These are phyloP conservation scores for Hydractinia symbiolongicarpus DNA, from an alignment of 30 jellyfish, hydroid and myxozoan genomes.

Conservation along the genomic window DNA sequence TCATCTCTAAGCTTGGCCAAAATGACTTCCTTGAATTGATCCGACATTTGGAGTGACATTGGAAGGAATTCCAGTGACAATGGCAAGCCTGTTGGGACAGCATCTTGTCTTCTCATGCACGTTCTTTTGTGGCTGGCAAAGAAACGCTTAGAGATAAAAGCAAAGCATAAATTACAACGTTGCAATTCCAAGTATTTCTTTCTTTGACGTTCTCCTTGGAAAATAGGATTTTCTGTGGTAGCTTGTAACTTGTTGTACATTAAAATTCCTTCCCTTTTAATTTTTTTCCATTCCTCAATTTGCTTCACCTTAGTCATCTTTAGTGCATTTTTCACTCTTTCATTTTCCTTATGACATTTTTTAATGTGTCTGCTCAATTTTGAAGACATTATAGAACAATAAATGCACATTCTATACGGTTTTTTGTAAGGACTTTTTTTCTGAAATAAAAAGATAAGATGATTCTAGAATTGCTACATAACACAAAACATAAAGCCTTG, in stretches of 20 bases:
- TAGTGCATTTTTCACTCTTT: constrained; percentile 7
- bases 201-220: constrained; percentile 7
- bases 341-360: constrained; percentile 5
- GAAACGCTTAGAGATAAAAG: constrained; percentile 7
- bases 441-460: not conserved
- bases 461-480: not conserved
- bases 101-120: not conserved
- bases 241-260: not conserved
- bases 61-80: not conserved
- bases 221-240: not conserved
- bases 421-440: not conserved
- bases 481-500: too few species aligned
- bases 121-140: constrained; percentile 4
- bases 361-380: constrained; percentile 2
- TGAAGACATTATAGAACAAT: constrained; percentile 10
- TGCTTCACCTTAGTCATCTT: not conserved
- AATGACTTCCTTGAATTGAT: not conserved
- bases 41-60: not conserved
- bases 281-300: constrained; percentile 1
- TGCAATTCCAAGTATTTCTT: not conserved
- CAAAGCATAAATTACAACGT: not conserved
- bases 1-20: constrained; percentile 3
- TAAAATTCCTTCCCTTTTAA: constrained; percentile 16
- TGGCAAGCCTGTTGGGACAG: not conserved
- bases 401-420: constrained; percentile 1